Evolutionary conservation across 1,140 invertebrate genomes (phyloP).

Genomic region (Pogonomyrmex californicus): DNA sequence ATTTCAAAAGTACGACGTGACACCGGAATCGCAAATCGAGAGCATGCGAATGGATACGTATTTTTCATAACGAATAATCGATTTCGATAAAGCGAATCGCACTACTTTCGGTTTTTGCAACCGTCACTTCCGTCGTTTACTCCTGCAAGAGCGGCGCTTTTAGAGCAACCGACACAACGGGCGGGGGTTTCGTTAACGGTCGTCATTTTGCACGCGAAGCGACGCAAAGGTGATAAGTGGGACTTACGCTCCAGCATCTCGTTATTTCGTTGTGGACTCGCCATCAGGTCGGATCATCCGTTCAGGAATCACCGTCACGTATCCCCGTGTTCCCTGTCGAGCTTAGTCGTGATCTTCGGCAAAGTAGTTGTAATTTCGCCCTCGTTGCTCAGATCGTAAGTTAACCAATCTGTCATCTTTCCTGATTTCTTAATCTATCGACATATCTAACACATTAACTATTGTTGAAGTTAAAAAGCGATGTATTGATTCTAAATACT

Average conservation of each 20-base stretch:
- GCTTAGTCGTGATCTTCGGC: not conserved
- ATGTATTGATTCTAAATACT: not conserved
- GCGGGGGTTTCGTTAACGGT: constrained; percentile 71
- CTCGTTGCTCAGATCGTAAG: constrained; percentile 43
- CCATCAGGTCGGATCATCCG: constrained; percentile 77
- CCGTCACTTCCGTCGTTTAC: not conserved
- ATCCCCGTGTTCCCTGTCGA: not conserved
- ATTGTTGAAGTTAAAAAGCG: not conserved
- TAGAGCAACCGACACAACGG: not conserved
- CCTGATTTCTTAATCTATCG: not conserved
- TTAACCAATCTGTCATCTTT: not conserved
- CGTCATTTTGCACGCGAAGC: constrained; percentile 69
- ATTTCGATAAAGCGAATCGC: constrained; percentile 43
- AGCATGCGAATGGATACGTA: not conserved
- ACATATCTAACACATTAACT: not conserved
- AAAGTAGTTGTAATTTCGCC: not conserved
- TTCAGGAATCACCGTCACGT: not conserved
- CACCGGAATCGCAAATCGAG: not conserved
- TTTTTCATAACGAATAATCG: not conserved
- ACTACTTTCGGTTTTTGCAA: constrained; percentile 29
- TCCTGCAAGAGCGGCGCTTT: not conserved
- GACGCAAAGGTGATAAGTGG: constrained; percentile 81
- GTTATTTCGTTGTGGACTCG: constrained; percentile 83
- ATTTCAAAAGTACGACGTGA: not conserved
- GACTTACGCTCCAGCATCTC: constrained; percentile 84